Conservation (phyloP, 2,888 invertebrate species). For the Baccha elongata region DNA sequence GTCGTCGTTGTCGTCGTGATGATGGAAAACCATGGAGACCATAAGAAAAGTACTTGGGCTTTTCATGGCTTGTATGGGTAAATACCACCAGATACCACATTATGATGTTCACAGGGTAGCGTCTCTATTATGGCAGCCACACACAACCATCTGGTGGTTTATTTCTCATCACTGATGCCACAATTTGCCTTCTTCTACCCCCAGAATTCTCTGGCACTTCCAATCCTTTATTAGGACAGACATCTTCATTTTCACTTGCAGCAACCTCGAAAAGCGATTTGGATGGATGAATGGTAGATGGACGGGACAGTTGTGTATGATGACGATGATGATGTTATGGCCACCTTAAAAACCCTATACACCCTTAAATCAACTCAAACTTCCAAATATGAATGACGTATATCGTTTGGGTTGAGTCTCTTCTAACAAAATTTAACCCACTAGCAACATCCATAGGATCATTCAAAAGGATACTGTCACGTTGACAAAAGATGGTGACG, state of each 20-base stretch:
- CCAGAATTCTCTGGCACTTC: background rate
- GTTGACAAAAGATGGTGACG: slow-evolving; percentile 13
- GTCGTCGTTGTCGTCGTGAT: slow-evolving; percentile 28
- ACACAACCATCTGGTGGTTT: slow-evolving; percentile 69
- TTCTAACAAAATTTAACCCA: background rate
- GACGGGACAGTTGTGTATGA: slow-evolving; percentile 58
- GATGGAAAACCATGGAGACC: slow-evolving; percentile 54
- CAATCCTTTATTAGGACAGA: background rate
- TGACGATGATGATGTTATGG: slow-evolving; percentile 37
- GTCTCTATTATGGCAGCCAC: slow-evolving; percentile 62
- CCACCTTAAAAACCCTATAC: slow-evolving; percentile 14
- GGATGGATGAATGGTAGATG: slow-evolving; percentile 55
- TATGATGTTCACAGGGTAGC: slow-evolving; percentile 68
- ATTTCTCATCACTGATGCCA: slow-evolving; percentile 69
- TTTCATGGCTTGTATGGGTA: slow-evolving; percentile 63
- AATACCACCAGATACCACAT: slow-evolving; percentile 70
- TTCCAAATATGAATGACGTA: slow-evolving; percentile 60
- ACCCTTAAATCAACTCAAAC: slow-evolving; percentile 56
- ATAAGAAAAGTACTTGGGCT: slow-evolving; percentile 59
- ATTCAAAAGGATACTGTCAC: slow-evolving; percentile 18
- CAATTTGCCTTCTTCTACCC: slow-evolving; percentile 47
- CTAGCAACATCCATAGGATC: background rate
- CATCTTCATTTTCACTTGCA: slow-evolving; percentile 40
- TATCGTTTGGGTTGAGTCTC: slow-evolving; percentile 33
- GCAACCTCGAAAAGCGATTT: slow-evolving; percentile 56